Conservation (phyloP, 2,888 invertebrate species). For the Ormyrus nitidulus region DNA sequence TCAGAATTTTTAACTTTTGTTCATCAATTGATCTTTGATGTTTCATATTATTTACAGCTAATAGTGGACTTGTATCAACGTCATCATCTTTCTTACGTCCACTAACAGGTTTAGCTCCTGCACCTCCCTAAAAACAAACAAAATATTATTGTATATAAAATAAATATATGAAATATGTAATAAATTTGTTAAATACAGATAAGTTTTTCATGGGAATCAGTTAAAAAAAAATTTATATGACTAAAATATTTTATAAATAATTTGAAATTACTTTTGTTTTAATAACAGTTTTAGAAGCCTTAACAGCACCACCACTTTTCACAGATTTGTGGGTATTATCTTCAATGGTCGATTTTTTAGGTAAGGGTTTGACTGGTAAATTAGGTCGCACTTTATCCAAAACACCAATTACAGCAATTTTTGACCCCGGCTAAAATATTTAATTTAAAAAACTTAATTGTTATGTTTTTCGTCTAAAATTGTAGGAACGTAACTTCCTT, state of each 20-base stretch:
- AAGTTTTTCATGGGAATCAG: too few species aligned
- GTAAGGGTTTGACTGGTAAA: conserved; percentile 88
- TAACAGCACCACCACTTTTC: conserved; percentile 77
- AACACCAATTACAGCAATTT: conserved; percentile 85
- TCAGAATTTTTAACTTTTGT: conserved; percentile 92
- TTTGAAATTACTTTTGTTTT: conserved; percentile 76
- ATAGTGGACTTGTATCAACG: conserved; percentile 81
- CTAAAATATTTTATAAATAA: background rate
- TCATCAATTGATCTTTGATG: conserved; percentile 96
- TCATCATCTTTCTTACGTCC: conserved; percentile 90
- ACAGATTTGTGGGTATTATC: conserved; percentile 77
- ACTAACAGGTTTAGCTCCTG: conserved; percentile 65
- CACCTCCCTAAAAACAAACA: conserved; percentile 55
- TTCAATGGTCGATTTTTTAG: conserved; percentile 79
- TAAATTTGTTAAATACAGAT: too few species aligned
- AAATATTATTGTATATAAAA: too few species aligned
- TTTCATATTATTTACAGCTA: conserved; percentile 90
- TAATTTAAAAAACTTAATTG: conserved; percentile 7
- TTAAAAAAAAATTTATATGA: too few species aligned
- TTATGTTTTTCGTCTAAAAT: background rate
- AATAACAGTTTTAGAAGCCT: conserved; percentile 75
- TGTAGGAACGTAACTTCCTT: conserved; percentile 17
- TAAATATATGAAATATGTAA: too few species aligned
- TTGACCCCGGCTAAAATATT: conserved; percentile 81
- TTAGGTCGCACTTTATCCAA: conserved; percentile 91